These are phyloP conservation scores for Neolamprologus variostigma DNA, from an alignment of 2,113 vertebrate genomes.

Conservation along the genomic window DNA sequence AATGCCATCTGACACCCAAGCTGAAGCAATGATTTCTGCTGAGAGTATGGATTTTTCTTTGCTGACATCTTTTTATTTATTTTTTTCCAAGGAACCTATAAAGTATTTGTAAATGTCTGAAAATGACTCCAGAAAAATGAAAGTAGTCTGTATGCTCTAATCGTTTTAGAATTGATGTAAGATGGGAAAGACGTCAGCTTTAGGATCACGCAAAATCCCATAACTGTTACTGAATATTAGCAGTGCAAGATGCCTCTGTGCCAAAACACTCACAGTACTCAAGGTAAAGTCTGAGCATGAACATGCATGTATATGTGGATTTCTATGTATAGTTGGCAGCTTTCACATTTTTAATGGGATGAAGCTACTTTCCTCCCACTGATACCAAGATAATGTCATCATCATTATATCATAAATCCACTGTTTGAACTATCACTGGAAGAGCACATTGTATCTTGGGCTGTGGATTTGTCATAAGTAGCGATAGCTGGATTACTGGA, in stretches of 20 bases:
- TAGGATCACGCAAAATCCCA: background rate
- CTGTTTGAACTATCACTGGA: background rate
- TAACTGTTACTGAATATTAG: background rate
- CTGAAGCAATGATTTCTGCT: background rate
- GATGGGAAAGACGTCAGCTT: background rate
- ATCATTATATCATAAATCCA: constrained; percentile 8
- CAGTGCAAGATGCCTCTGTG: background rate
- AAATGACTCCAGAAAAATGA: background rate
- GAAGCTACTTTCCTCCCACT: background rate
- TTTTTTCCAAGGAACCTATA: background rate
- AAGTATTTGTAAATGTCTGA: background rate
- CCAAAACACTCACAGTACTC: background rate
- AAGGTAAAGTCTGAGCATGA: background rate
- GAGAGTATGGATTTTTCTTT: background rate
- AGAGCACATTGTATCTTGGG: background rate
- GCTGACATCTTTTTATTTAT: background rate
- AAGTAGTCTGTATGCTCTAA: background rate
- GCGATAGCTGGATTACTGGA: constrained; percentile 7
- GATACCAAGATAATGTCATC: constrained; percentile 16
- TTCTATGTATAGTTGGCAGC: constrained; percentile 2
- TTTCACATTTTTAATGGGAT: background rate
- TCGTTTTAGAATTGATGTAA: background rate
- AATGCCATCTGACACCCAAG: background rate
- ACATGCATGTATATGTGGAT: background rate
- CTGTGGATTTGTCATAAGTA: background rate